These are phyloP conservation scores for Gallinago undulata DNA, from an alignment of 2,113 vertebrate species.

Conservation along the genomic window DNA sequence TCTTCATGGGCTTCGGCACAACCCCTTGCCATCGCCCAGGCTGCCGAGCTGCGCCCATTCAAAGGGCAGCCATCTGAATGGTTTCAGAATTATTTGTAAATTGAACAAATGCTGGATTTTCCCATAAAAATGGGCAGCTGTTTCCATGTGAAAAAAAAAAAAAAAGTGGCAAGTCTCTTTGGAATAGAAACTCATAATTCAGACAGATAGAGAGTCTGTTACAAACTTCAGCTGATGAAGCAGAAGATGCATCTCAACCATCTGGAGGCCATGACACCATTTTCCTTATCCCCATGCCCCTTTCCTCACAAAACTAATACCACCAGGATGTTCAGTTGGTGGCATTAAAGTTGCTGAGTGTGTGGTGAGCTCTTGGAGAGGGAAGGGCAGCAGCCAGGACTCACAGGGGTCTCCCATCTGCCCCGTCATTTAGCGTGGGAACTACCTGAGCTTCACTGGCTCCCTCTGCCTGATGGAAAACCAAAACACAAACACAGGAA, in stretches of 20 bases:
- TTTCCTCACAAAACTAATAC: neutral
- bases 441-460: neutral
- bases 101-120: neutral
- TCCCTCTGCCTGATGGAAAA: neutral
- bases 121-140: neutral
- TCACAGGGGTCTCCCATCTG: neutral
- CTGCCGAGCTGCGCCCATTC: neutral
- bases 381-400: neutral
- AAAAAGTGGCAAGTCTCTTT: neutral
- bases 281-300: neutral
- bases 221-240: neutral
- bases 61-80: neutral
- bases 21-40: neutral
- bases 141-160: neutral
- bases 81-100: constrained; percentile 25
- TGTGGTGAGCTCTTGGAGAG: neutral
- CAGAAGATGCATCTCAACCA: neutral
- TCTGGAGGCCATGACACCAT: rapidly evolving
- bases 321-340: neutral
- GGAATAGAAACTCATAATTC: neutral
- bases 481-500: neutral
- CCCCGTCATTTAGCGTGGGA: neutral
- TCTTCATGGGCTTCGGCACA: constrained; percentile 6
- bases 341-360: neutral
- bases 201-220: neutral